These are phyloP conservation scores for Trachelipus rathkii DNA, from an alignment of 1,140 invertebrate species.

Conservation along the genomic window DNA sequence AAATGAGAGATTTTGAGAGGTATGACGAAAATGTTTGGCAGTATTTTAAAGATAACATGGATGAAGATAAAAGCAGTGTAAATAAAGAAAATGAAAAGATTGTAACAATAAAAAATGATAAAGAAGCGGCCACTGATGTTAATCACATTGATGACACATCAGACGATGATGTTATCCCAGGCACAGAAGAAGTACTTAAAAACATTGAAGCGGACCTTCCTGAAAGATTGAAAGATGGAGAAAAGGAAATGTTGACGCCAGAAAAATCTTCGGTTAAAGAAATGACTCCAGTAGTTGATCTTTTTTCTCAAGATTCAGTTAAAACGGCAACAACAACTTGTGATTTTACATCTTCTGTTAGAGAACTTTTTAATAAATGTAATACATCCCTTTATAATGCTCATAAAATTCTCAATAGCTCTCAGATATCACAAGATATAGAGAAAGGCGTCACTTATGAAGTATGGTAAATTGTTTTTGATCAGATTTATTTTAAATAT, in stretches of 20 bases:
- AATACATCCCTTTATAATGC: conserved; percentile 12
- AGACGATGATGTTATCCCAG: conserved; percentile 25
- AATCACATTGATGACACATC: too few species aligned
- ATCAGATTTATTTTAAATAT: too few species aligned
- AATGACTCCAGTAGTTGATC: not conserved
- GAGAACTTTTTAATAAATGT: conserved; percentile 10
- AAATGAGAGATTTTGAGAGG: conserved; percentile 9
- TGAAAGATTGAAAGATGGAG: too few species aligned
- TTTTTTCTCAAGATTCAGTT: not conserved
- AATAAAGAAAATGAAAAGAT: not conserved
- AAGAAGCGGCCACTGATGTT: too few species aligned
- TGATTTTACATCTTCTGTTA: not conserved
- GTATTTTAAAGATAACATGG: not conserved
- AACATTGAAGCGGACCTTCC: conserved; percentile 17
- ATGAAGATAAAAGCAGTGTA: not conserved
- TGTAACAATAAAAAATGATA: not conserved
- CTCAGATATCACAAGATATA: not conserved
- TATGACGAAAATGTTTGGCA: conserved; percentile 6
- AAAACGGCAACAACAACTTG: not conserved
- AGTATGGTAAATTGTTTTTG: too few species aligned
- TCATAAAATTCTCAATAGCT: conserved; percentile 4
- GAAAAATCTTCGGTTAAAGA: not conserved
- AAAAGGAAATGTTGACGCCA: too few species aligned
- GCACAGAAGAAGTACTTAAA: conserved; percentile 24
- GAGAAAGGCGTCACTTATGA: not conserved